A percentile compares a stretch with the other conserved stretches of the same genome.
Evolutionary conservation across 2,113 vertebrate genomes (phyloP).

Genomic region (Ameiurus melas): DNA sequence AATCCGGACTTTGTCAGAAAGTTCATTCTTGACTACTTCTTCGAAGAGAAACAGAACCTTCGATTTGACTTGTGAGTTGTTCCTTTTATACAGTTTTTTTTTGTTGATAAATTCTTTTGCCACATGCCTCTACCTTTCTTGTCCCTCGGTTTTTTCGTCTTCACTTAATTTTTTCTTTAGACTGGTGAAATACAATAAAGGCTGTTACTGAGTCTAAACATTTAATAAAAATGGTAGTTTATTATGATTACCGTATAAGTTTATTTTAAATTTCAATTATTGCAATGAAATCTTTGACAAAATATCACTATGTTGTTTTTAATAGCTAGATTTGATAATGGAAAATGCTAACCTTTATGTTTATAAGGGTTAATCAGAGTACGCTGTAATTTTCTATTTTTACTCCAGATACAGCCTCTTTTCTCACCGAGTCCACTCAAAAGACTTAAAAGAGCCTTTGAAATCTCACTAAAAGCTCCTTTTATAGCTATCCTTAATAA

Average conservation of each 20-base stretch:
- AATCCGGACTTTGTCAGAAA: constrained; percentile 94
- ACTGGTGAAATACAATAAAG: neutral
- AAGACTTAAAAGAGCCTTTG: constrained; percentile 13
- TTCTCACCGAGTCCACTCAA: neutral
- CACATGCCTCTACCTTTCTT: neutral
- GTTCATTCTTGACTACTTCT: constrained; percentile 93
- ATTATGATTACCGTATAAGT: neutral
- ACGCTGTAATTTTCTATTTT: neutral
- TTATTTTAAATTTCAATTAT: neutral
- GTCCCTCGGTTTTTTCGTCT: neutral
- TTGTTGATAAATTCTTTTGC: neutral
- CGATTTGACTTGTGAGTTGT: constrained; percentile 94
- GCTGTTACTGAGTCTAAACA: neutral
- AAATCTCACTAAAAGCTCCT: constrained; percentile 5
- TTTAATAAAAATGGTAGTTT: neutral
- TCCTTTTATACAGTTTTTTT: constrained; percentile 26
- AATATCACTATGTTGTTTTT: neutral
- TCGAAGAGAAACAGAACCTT: constrained; percentile 93
- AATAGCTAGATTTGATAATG: neutral
- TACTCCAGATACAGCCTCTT: neutral
- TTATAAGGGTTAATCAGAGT: neutral
- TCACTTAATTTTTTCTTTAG: neutral
- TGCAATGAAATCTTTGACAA: neutral
- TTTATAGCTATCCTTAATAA: neutral
- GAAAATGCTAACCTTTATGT: neutral